phyloP scores from a whole-genome alignment of 2,888 invertebrate genomes.

The Erebia aethiops region DNA sequence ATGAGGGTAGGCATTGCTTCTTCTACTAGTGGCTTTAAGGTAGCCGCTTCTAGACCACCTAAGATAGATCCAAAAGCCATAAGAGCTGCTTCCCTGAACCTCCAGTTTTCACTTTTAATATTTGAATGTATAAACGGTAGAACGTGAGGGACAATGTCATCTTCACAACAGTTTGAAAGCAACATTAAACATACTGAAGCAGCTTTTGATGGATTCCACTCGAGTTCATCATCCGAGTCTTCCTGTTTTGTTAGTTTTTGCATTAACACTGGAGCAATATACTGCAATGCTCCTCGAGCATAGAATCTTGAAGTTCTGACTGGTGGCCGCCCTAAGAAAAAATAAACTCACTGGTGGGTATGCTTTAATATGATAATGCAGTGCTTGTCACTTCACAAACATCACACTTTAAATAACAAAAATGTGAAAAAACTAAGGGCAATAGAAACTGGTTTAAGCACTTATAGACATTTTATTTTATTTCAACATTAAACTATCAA shows the following conservation, averaged over 20 bases:
- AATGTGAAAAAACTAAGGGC: too few species aligned
- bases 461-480: too few species aligned
- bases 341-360: neutral
- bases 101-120: constrained; percentile 96
- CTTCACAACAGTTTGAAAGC: constrained; percentile 97
- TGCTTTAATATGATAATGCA: too few species aligned
- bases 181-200: constrained; percentile 99
- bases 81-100: constrained; percentile 96
- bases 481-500: too few species aligned
- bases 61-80: constrained; percentile 99
- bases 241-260: constrained; percentile 98
- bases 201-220: constrained; percentile 99
- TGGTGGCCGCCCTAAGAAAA: constrained; percentile 91
- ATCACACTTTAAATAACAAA: too few species aligned
- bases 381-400: too few species aligned
- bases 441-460: too few species aligned
- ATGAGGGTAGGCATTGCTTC: constrained; percentile 98
- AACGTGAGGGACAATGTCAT: constrained; percentile 97
- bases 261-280: constrained; percentile 96
- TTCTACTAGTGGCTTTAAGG: constrained; percentile 96
- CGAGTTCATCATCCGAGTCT: constrained; percentile 98
- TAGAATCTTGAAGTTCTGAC: constrained; percentile 96
- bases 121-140: constrained; percentile 98
- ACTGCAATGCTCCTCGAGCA: constrained; percentile 98
- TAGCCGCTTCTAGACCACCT: constrained; percentile 94